Conservation (phyloP, 1,140 invertebrate genomes). For the Triops cancriformis region DNA sequence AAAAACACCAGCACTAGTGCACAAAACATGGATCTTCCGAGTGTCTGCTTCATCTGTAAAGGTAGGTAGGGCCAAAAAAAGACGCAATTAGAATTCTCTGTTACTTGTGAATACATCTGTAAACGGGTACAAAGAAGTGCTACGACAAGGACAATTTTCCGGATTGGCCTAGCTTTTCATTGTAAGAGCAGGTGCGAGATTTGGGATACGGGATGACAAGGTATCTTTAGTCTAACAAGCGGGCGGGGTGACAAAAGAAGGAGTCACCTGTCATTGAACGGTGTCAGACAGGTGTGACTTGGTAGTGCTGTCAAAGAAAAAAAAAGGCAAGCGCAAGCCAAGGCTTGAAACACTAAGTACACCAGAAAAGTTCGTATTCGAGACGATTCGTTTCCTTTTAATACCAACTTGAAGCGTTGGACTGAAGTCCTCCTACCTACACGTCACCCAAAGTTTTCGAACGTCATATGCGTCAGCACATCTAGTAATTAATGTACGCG, state of each 20-base stretch:
- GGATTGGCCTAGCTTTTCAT: not conserved
- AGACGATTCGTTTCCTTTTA: too few species aligned
- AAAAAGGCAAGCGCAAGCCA: not conserved
- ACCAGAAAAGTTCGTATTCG: too few species aligned
- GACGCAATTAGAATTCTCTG: not conserved
- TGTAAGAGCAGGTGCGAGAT: not conserved
- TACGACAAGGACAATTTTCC: not conserved
- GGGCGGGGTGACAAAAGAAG: not conserved
- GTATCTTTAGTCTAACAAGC: not conserved
- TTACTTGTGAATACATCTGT: too few species aligned
- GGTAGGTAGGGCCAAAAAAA: not conserved
- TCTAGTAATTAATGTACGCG: too few species aligned
- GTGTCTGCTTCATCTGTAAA: slow-evolving; percentile 1
- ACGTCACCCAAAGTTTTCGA: not conserved
- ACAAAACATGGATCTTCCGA: not conserved
- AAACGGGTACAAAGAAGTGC: not conserved
- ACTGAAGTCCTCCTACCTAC: not conserved
- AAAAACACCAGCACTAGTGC: not conserved
- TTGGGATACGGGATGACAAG: not conserved
- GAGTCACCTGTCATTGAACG: not conserved
- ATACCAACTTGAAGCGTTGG: too few species aligned
- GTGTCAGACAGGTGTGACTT: not conserved
- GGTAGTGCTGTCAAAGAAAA: not conserved
- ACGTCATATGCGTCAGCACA: not conserved
- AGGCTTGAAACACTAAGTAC: not conserved